These are phyloP conservation scores for Eulemur coronatus DNA, from an alignment of 2,797 vertebrate species.

Conservation along the genomic window DNA sequence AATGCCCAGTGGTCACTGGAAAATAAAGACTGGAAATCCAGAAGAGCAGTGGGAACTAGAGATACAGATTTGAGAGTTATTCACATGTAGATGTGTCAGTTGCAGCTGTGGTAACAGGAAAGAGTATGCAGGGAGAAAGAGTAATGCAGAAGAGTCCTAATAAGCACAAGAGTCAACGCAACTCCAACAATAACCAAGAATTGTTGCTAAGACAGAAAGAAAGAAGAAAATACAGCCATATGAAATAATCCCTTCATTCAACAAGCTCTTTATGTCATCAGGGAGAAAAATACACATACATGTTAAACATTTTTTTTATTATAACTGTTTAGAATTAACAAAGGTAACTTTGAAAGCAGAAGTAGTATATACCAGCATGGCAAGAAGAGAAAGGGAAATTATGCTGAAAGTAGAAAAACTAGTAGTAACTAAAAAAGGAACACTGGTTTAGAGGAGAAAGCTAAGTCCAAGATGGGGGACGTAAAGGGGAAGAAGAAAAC, in stretches of 20 bases:
- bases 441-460: background rate
- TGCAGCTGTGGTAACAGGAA: background rate
- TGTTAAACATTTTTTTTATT: background rate
- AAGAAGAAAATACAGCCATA: background rate
- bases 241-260: background rate
- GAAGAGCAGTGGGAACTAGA: background rate
- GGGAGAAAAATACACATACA: background rate
- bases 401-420: background rate
- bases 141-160: background rate
- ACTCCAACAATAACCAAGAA: background rate
- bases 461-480: background rate
- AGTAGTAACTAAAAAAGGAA: background rate
- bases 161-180: background rate
- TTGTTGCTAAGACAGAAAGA: background rate
- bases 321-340: background rate
- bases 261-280: background rate
- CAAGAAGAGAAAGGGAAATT: background rate
- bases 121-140: background rate
- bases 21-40: background rate
- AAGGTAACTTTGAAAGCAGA: background rate
- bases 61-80: background rate
- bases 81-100: background rate
- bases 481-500: background rate
- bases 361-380: background rate
- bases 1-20: background rate